Evolutionary conservation across 2,113 vertebrate genomes (phyloP), one percentile per base, ranked within the genome.

Genomic region (Riparia riparia): DNA sequence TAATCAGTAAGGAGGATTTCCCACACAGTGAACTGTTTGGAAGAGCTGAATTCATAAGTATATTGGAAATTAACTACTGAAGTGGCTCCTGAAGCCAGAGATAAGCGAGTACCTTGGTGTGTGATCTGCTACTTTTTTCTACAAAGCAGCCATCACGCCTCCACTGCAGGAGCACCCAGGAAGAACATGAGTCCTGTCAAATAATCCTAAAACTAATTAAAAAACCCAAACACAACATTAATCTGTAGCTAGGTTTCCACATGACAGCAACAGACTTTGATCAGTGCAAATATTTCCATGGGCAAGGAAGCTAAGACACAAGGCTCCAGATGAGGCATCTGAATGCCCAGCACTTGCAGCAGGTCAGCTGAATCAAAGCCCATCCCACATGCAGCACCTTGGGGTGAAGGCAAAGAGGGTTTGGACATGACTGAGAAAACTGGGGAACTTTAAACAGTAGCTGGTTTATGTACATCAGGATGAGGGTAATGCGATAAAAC

Each of bases 201-300:
- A 77, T n/a, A 10, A 5, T 61, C 80, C 49, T 54, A 78, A 89
- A 92, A 78, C 54, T 82, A 82, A 92, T 82, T 73, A 45, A 86
- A 96, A 93, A 78, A 82, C 3, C 54, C 56, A 86, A 96, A 82
- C 57, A 80, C 32, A 53, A 70, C 29, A 17, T 47, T 51, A 81
- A 61, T 78, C 63, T 80, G 25, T 34, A 86, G 85, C 58, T 79
- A 29, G 28, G 47, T 41, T 95, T 95, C 47, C 74, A 93, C 34
- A 11, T 41, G 82, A 82, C 80, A 94, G 60, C 13, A 41, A 51
- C 73, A 25, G 47, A 85, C 93, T 97, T 94, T 92, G 87, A 96
- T 69, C 89, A 85, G 20, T 10, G 31, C 25, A 82, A 95, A 42
- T 14, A 85, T 85, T 94, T 92, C 83, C 68, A 91, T 1, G 2